These are phyloP conservation scores for Odontophorus gujanensis DNA, from an alignment of 2,113 vertebrate genomes.

Conservation along the genomic window DNA sequence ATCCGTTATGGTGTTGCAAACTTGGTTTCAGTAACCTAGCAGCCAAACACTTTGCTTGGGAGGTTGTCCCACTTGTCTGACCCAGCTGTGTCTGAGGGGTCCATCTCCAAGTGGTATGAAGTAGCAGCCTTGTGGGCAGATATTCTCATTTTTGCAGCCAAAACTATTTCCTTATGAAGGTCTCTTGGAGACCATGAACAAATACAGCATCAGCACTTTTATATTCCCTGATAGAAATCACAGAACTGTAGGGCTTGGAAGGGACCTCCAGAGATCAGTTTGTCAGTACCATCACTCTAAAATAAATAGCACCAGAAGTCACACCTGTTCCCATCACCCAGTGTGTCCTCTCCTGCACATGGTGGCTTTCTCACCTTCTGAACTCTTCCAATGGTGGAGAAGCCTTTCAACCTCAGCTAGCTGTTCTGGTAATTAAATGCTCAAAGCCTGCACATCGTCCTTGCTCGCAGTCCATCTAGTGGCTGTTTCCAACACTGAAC, in stretches of 20 bases:
- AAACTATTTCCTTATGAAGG: not conserved
- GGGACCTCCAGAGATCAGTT: not conserved
- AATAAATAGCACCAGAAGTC: not conserved
- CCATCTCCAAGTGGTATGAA: not conserved
- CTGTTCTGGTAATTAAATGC: not conserved
- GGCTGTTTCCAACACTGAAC: not conserved
- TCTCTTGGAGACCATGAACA: not conserved
- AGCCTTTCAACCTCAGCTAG: not conserved
- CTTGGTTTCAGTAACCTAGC: not conserved
- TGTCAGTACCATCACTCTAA: not conserved
- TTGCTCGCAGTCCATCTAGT: conserved; percentile 14
- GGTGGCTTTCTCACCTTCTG: not conserved
- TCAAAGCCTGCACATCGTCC: not conserved
- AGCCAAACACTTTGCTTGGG: not conserved
- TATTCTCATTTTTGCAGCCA: not conserved
- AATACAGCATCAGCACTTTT: not conserved
- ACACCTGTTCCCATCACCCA: not conserved
- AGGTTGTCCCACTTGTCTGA: not conserved
- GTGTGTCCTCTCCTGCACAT: not conserved
- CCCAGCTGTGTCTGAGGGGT: not conserved
- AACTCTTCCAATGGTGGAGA: not conserved
- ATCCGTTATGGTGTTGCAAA: not conserved
- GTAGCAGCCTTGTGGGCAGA: not conserved
- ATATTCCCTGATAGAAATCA: not conserved
- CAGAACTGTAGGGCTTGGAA: no score